Percentiles rank a stretch among this genome's conserved stretches.
Evolutionary conservation across 64 coral and sea anemone genomes (phyloP).

Genomic region (Catalaphyllia jardinei): DNA sequence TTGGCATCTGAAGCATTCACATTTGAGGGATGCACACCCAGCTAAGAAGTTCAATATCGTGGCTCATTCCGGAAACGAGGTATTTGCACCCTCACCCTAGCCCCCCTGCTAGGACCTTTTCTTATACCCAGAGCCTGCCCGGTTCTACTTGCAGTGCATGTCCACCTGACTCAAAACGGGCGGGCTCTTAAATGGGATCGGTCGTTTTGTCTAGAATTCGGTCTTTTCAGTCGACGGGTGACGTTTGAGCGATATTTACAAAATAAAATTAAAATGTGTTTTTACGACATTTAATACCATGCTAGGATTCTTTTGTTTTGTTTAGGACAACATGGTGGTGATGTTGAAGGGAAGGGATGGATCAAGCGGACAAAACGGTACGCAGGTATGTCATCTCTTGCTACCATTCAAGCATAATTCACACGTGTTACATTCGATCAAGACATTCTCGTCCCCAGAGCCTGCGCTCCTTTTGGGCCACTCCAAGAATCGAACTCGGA

Average conservation of each 20-base stretch:
- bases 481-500: too few species aligned
- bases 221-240: too few species aligned
- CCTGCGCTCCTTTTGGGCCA: too few species aligned
- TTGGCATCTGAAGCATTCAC: neutral
- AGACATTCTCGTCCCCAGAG: too few species aligned
- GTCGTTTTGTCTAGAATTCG: too few species aligned
- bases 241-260: too few species aligned
- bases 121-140: too few species aligned
- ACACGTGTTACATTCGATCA: neutral
- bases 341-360: constrained; percentile 11
- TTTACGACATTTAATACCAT: neutral
- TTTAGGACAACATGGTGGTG: constrained; percentile 28
- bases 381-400: neutral
- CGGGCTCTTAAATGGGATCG: neutral
- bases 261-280: too few species aligned
- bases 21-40: neutral
- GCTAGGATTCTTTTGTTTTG: neutral
- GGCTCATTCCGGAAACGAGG: neutral
- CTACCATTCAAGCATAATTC: neutral
- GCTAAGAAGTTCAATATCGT: constrained; percentile 43
- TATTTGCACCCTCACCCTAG: neutral
- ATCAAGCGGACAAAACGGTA: neutral
- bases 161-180: too few species aligned
- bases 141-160: too few species aligned
- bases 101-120: too few species aligned